A percentile compares a stretch with the other conserved stretches of the same genome.
These are phyloP conservation scores for Cephonodes hylas DNA, from an alignment of 2,888 invertebrate species.

Conservation along the genomic window DNA sequence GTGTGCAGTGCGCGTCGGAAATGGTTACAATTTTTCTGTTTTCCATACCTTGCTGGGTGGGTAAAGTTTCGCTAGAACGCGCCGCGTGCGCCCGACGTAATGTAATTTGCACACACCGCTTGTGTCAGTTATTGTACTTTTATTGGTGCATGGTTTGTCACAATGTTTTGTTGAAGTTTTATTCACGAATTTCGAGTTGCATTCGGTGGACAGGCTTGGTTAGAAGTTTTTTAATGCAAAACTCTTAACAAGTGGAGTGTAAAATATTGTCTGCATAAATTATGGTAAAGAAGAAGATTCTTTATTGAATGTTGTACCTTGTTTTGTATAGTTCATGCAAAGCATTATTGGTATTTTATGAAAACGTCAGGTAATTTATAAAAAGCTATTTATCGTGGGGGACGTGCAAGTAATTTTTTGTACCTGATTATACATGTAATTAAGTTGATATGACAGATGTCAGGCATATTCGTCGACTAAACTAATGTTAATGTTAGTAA, in stretches of 20 bases:
- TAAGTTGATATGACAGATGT: too few relatives aligned
- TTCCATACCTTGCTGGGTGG: not conserved
- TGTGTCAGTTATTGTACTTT: not conserved
- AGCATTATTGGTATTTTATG: too few relatives aligned
- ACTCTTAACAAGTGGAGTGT: not conserved
- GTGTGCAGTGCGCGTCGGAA: not conserved
- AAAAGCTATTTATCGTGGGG: too few relatives aligned
- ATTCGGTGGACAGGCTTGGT: not conserved
- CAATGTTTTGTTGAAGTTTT: not conserved
- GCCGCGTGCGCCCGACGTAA: not conserved
- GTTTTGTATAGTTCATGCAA: too few relatives aligned
- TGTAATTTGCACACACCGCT: slow-evolving; percentile 7
- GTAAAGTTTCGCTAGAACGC: slow-evolving; percentile 3
- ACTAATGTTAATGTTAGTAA: too few relatives aligned
- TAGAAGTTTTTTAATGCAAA: not conserved
- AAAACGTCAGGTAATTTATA: too few relatives aligned
- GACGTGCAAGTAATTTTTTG: too few relatives aligned
- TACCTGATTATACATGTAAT: too few relatives aligned
- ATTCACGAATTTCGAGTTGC: not conserved
- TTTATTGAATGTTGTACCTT: too few relatives aligned
- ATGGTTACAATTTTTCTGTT: not conserved
- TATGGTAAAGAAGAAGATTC: too few relatives aligned
- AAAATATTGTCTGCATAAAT: not conserved
- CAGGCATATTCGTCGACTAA: too few relatives aligned
- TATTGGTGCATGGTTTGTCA: not conserved